Percentiles rank a stretch among this genome's conserved stretches.
phyloP scores from a whole-genome alignment of 2,113 vertebrate species.

The Nibea coibor region DNA sequence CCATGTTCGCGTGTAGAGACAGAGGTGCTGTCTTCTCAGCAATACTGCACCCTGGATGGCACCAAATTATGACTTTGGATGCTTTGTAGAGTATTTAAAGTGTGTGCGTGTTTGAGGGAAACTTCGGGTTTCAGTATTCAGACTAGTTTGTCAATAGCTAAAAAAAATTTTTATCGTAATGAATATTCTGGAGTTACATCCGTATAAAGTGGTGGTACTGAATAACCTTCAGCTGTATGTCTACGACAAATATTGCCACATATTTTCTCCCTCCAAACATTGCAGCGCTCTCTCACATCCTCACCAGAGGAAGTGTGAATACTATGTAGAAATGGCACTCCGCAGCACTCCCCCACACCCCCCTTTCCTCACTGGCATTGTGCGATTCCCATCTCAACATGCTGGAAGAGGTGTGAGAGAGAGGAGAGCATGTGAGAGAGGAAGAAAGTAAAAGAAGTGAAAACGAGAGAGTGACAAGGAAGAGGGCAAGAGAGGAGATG shows the following conservation, averaged over 20 bases:
- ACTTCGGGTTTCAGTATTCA: constrained; percentile 45
- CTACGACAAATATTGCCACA: constrained; percentile 53
- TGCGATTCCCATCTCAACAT: constrained; percentile 71
- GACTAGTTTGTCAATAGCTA: constrained; percentile 21
- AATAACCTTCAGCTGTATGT: constrained; percentile 44
- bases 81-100: constrained; percentile 41
- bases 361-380: constrained; percentile 53
- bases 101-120: constrained; percentile 22
- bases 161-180: constrained; percentile 19
- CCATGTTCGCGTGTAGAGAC: constrained; percentile 67
- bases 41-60: constrained; percentile 53
- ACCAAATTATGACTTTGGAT: constrained; percentile 42
- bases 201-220: not conserved
- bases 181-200: constrained; percentile 33
- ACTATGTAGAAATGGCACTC: constrained; percentile 64
- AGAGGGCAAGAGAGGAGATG: constrained; percentile 55
- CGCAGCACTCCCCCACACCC: not conserved
- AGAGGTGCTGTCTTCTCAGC: constrained; percentile 59
- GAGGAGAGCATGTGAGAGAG: constrained; percentile 51
- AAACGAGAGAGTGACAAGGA: constrained; percentile 56
- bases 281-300: constrained; percentile 29
- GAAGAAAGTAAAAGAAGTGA: constrained; percentile 36
- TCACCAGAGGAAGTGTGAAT: constrained; percentile 64
- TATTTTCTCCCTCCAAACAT: constrained; percentile 46
- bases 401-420: constrained; percentile 68